Evolutionary conservation across 2,113 vertebrate genomes (phyloP).

Genomic region (Hippotragus niger): DNA sequence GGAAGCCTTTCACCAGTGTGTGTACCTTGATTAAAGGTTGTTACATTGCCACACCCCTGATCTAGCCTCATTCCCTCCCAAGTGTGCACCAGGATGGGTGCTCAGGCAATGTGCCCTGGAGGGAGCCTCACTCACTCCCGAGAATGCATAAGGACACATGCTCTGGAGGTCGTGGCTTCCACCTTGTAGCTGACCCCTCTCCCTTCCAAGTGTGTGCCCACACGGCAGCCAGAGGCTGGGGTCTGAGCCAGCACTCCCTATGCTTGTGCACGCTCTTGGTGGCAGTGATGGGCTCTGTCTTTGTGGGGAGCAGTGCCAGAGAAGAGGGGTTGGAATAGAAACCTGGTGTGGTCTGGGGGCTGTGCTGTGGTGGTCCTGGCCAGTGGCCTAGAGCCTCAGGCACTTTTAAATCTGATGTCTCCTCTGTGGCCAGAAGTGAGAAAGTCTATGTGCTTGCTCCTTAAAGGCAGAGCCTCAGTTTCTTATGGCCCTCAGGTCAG

Average conservation of each 20-base stretch:
- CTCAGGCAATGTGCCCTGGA: background rate
- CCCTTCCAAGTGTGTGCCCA: background rate
- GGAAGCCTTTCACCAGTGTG: background rate
- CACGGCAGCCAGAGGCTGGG: background rate
- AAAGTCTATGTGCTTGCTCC: background rate
- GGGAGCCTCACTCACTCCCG: background rate
- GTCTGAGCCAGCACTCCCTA: background rate
- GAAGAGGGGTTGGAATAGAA: background rate
- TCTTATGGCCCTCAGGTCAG: background rate
- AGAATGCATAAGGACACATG: background rate
- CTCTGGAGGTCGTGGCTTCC: background rate
- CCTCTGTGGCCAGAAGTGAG: background rate
- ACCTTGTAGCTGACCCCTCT: background rate
- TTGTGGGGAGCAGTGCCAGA: background rate
- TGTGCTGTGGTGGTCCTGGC: background rate
- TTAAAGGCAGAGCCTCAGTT: background rate
- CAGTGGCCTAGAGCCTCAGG: background rate
- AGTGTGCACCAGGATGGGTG: background rate
- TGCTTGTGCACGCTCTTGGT: background rate
- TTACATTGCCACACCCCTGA: background rate
- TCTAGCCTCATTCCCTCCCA: background rate
- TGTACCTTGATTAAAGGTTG: background rate
- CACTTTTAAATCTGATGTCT: background rate
- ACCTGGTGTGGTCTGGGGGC: background rate
- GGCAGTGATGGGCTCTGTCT: background rate